Conservation (phyloP, 2,888 invertebrate genomes). For the Arrhopalites spinosus region DNA sequence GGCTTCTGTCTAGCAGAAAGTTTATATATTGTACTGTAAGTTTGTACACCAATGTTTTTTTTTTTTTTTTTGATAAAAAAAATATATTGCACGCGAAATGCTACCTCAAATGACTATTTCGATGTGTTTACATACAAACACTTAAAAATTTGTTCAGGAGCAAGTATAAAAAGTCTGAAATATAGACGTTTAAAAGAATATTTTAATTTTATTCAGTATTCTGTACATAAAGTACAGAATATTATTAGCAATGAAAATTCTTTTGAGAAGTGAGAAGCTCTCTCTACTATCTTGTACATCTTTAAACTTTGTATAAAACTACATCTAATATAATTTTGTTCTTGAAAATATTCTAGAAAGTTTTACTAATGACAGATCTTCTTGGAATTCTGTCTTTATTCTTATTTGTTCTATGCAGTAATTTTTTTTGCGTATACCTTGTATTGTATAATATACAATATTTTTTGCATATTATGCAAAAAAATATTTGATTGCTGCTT, state of each 20-base stretch:
- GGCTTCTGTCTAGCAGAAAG: too few species aligned
- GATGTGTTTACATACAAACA: too few species aligned
- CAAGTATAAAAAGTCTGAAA: too few species aligned
- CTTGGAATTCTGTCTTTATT: background rate
- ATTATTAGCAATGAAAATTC: background rate
- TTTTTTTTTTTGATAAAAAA: too few species aligned
- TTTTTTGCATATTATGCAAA: background rate
- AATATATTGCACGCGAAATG: too few species aligned
- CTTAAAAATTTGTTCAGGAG: too few species aligned
- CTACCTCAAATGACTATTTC: too few species aligned
- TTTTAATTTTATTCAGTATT: background rate
- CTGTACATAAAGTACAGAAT: background rate
- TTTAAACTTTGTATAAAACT: too few species aligned
- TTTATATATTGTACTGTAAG: too few species aligned
- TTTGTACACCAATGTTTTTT: too few species aligned
- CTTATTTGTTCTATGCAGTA: background rate
- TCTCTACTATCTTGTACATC: background rate
- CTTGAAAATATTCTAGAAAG: background rate
- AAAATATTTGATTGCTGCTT: background rate
- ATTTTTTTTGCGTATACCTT: background rate
- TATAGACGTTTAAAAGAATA: background rate
- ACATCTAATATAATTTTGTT: background rate
- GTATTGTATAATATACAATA: too few species aligned
- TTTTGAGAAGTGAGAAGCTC: background rate
- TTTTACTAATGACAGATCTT: too few species aligned